Percentiles rank a stretch among this genome's conserved stretches.
Evolutionary conservation across 2,797 vertebrate genomes (phyloP).

Genomic region (Micrastur ruficollis): DNA sequence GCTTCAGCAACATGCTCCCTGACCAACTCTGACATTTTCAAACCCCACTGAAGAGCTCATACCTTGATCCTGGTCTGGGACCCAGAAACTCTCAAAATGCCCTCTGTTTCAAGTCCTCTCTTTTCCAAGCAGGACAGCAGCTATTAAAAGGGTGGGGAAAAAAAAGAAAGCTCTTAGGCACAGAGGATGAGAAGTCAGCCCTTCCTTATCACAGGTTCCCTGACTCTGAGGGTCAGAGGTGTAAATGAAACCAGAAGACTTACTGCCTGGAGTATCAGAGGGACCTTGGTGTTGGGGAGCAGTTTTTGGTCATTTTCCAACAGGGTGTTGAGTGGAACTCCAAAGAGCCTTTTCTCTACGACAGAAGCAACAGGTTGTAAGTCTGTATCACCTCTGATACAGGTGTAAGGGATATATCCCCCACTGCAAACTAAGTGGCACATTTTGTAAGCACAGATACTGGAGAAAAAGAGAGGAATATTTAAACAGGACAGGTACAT

Average conservation of each 20-base stretch:
- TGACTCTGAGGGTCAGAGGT: not conserved
- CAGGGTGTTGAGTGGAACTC: slow-evolving; percentile 82
- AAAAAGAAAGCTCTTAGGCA: not conserved
- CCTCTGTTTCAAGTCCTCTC: slow-evolving; percentile 86
- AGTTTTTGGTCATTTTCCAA: slow-evolving; percentile 87
- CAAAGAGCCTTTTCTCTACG: slow-evolving; percentile 86
- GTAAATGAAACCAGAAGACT: slow-evolving; percentile 20
- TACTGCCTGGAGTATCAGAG: slow-evolving; percentile 85
- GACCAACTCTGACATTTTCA: not conserved
- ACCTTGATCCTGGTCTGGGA: slow-evolving; percentile 92
- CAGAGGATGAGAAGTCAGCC: not conserved
- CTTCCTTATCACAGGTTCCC: not conserved
- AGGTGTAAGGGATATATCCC: not conserved
- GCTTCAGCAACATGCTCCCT: not conserved
- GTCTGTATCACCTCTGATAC: not conserved
- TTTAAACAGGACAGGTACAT: not conserved
- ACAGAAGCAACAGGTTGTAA: not conserved
- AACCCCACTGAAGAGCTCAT: not conserved
- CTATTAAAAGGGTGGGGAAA: slow-evolving; percentile 55
- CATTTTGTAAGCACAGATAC: not conserved
- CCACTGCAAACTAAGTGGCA: not conserved
- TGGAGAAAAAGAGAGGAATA: not conserved
- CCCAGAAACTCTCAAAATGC: slow-evolving; percentile 89
- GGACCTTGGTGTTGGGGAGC: slow-evolving; percentile 77
- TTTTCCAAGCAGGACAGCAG: slow-evolving; percentile 89